Evolutionary conservation across 2,113 vertebrate species (phyloP).

Genomic region (Microtus pennsylvanicus): DNA sequence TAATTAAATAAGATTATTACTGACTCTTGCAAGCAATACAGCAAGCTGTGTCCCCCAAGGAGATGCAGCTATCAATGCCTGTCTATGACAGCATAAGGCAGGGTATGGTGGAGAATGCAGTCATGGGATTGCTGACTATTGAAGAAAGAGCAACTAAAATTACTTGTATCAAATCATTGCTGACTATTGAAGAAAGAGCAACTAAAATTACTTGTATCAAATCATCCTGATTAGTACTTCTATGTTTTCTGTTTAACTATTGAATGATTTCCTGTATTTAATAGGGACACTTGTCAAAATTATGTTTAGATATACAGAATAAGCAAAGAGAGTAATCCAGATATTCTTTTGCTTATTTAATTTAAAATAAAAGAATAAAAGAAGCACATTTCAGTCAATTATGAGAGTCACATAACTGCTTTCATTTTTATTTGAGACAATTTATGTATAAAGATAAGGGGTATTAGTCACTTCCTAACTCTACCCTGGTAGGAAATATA

Average conservation of each 20-base stretch:
- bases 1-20: not conserved
- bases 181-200: not conserved
- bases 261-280: not conserved
- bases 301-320: not conserved
- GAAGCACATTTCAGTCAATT: not conserved
- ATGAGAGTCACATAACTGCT: not conserved
- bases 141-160: not conserved
- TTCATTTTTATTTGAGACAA: conserved; percentile 15
- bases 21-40: not conserved
- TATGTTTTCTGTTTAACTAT: not conserved
- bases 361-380: conserved; percentile 5
- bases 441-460: not conserved
- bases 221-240: not conserved
- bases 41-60: not conserved
- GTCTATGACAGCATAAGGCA: not conserved
- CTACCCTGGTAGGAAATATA: not conserved
- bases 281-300: not conserved
- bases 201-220: not conserved
- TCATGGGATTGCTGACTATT: not conserved
- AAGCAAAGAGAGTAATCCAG: not conserved
- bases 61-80: not conserved
- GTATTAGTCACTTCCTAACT: not conserved
- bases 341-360: not conserved
- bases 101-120: not conserved
- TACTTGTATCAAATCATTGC: not conserved